Evolutionary conservation across 1,140 invertebrate species (phyloP).

Genomic region (Chionoecetes opilio): DNA sequence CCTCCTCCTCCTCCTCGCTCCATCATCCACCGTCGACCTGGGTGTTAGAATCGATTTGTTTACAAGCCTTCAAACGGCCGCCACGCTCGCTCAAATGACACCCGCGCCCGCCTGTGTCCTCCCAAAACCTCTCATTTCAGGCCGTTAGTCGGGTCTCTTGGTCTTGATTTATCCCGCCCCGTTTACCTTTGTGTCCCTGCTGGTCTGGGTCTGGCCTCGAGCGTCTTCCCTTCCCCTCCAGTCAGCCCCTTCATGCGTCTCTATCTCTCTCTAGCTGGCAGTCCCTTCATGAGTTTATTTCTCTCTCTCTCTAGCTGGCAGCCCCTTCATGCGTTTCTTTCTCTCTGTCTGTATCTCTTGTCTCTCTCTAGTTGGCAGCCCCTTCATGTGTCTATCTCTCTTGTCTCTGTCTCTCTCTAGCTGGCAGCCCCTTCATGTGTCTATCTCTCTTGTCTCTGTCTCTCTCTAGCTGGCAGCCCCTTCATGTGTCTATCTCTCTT

Average conservation of each 20-base stretch:
- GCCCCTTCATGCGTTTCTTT: not conserved
- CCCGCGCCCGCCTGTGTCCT: not conserved
- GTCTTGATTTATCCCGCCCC: slow-evolving; percentile 39
- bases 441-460: not conserved
- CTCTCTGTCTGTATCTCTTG: not conserved
- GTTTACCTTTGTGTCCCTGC: slow-evolving; percentile 32
- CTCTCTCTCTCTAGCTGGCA: not conserved
- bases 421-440: no score
- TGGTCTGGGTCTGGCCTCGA: not conserved
- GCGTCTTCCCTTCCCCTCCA: not conserved
- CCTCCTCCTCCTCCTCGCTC: not conserved
- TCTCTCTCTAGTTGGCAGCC: no score
- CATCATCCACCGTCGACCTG: not conserved
- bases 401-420: not conserved
- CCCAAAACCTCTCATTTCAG: slow-evolving; percentile 48
- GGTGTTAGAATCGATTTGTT: slow-evolving; percentile 72
- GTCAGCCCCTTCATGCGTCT: not conserved
- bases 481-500: no score
- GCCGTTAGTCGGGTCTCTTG: slow-evolving; percentile 58
- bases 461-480: no score
- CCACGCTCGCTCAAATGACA: slow-evolving; percentile 61
- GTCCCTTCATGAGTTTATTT: no score
- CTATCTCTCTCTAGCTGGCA: not conserved
- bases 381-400: no score
- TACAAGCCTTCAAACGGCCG: slow-evolving; percentile 62